phyloP scores from a whole-genome alignment of 2,113 vertebrate species.

The Pogonocichla stellata region DNA sequence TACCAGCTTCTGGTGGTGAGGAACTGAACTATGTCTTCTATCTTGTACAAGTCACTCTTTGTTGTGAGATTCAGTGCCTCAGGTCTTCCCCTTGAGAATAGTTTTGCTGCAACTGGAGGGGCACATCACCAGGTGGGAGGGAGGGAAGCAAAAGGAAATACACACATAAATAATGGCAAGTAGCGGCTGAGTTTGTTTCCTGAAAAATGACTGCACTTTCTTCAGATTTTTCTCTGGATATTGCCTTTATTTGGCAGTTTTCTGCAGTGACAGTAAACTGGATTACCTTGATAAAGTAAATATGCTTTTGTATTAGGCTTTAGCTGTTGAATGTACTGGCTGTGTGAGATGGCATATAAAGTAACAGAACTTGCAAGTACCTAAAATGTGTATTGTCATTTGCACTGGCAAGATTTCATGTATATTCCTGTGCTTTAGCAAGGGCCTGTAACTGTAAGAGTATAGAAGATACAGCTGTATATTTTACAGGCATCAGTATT shows the following conservation, averaged over 20 bases:
- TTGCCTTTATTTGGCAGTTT: background rate
- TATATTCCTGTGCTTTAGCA: background rate
- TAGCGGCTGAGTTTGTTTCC: background rate
- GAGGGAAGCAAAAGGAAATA: background rate
- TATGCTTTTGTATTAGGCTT: background rate
- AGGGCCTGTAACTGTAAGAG: background rate
- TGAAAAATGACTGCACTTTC: background rate
- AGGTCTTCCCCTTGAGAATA: background rate
- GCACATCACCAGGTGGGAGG: accelerated
- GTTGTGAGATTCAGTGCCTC: background rate
- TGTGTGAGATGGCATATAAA: background rate
- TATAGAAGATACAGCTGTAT: background rate
- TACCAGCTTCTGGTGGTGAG: background rate
- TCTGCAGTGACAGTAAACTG: background rate
- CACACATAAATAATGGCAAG: background rate
- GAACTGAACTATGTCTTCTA: background rate
- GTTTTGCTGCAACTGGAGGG: background rate
- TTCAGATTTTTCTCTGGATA: background rate
- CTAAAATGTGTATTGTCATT: background rate
- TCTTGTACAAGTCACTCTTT: background rate
- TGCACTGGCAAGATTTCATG: background rate
- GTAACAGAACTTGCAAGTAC: background rate
- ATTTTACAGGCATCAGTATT: background rate
- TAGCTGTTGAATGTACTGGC: background rate
- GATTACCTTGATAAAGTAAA: background rate